A percentile compares a stretch with the other conserved stretches of the same genome.
These are phyloP conservation scores for Notodonta dromedarius DNA, from an alignment of 2,888 invertebrate species.

Conservation along the genomic window DNA sequence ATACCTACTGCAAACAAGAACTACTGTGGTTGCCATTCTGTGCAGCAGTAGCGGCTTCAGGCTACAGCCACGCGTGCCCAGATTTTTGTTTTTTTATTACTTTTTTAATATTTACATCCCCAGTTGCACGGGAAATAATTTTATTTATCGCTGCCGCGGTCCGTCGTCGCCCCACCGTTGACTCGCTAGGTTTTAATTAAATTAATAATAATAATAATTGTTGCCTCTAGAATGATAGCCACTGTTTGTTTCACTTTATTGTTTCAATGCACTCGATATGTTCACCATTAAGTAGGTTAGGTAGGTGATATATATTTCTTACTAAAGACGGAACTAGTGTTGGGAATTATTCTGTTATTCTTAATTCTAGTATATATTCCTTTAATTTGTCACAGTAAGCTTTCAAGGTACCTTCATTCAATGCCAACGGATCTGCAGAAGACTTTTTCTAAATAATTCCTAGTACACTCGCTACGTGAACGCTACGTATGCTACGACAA, in stretches of 20 bases:
- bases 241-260: slow-evolving; percentile 23
- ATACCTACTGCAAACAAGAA: slow-evolving; percentile 48
- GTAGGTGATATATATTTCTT: too few species aligned
- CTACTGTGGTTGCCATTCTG: slow-evolving; percentile 40
- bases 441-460: slow-evolving; percentile 12
- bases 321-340: too few species aligned
- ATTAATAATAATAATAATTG: too few species aligned
- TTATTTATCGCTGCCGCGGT: slow-evolving; percentile 71
- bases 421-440: neutral
- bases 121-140: slow-evolving; percentile 60
- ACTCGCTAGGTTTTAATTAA: slow-evolving; percentile 73
- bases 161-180: slow-evolving; percentile 55
- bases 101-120: slow-evolving; percentile 22
- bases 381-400: too few species aligned
- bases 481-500: slow-evolving; percentile 19
- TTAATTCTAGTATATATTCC: too few species aligned
- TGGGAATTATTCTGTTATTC: too few species aligned
- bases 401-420: too few species aligned
- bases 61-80: slow-evolving; percentile 28
- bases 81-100: slow-evolving; percentile 39
- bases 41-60: slow-evolving; percentile 29
- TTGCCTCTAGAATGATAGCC: slow-evolving; percentile 42
- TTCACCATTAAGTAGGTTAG: too few species aligned
- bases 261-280: neutral
- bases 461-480: slow-evolving; percentile 33